Evolutionary conservation across 1,140 invertebrate species (phyloP).

Genomic region (Teleopsis dalmanni): DNA sequence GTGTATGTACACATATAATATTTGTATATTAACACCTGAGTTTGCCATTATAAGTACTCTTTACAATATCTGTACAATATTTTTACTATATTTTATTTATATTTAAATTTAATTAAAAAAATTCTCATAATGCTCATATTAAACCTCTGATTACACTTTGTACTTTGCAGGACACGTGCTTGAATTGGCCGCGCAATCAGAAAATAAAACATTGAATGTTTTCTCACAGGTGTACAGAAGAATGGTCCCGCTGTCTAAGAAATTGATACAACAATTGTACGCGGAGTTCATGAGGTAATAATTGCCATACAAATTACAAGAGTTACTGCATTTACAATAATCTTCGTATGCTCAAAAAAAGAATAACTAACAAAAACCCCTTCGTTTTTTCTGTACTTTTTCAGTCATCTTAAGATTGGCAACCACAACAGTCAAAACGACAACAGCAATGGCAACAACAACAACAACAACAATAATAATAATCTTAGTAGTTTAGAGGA

Average conservation of each 20-base stretch:
- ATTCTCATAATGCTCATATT: neutral
- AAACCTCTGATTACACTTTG: too few species aligned
- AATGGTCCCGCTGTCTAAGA: conserved; percentile 56
- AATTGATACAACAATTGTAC: conserved; percentile 60
- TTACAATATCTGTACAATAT: neutral
- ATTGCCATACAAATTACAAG: neutral
- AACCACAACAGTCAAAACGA: conserved; percentile 14
- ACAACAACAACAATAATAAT: conserved; percentile 11
- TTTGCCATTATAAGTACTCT: too few species aligned
- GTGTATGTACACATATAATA: too few species aligned
- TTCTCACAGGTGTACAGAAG: conserved; percentile 68
- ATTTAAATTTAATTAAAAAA: neutral
- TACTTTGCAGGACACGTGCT: conserved; percentile 62
- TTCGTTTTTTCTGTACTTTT: neutral
- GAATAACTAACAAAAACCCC: neutral
- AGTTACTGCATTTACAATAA: neutral
- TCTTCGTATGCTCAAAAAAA: neutral
- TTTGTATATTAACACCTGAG: too few species aligned
- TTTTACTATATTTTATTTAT: neutral
- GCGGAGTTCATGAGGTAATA: conserved; percentile 59
- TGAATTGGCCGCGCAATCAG: conserved; percentile 61
- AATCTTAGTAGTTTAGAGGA: conserved; percentile 43
- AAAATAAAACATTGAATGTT: conserved; percentile 68
- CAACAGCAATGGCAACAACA: conserved; percentile 16
- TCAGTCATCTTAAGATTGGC: conserved; percentile 29